Evolutionary conservation across 2,113 vertebrate genomes (phyloP).

Genomic region (Bufo bufo): DNA sequence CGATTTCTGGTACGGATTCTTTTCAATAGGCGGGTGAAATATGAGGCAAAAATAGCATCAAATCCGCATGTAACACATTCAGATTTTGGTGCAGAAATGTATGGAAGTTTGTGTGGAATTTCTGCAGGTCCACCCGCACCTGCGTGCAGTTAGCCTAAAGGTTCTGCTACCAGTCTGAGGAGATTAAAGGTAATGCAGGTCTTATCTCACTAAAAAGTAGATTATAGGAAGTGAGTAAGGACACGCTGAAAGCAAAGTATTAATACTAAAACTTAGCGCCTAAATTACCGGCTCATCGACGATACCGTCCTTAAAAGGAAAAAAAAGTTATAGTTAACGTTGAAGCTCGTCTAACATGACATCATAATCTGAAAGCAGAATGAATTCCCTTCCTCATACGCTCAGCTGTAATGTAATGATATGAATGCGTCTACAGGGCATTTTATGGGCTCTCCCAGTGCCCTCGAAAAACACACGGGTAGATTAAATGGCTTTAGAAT

Average conservation of each 20-base stretch:
- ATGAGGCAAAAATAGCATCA: no score
- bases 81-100: no score
- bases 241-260: slow-evolving; percentile 30
- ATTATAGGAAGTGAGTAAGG: not conserved
- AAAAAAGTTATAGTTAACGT: slow-evolving; percentile 64
- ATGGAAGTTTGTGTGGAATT: no score
- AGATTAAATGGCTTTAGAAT: not conserved
- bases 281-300: slow-evolving; percentile 74
- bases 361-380: not conserved
- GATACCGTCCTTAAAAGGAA: slow-evolving; percentile 72
- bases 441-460: not conserved
- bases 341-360: slow-evolving; percentile 56
- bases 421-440: not conserved
- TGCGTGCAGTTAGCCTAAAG: not conserved
- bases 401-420: not conserved
- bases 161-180: not conserved
- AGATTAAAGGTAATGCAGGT: slow-evolving; percentile 3
- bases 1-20: no score
- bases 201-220: not conserved
- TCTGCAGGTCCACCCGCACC: no score
- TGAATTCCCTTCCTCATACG: not conserved
- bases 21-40: no score
- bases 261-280: slow-evolving; percentile 24
- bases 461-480: not conserved
- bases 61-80: no score